Conservation (phyloP, 2,113 vertebrate genomes). For the Gavia stellata region DNA sequence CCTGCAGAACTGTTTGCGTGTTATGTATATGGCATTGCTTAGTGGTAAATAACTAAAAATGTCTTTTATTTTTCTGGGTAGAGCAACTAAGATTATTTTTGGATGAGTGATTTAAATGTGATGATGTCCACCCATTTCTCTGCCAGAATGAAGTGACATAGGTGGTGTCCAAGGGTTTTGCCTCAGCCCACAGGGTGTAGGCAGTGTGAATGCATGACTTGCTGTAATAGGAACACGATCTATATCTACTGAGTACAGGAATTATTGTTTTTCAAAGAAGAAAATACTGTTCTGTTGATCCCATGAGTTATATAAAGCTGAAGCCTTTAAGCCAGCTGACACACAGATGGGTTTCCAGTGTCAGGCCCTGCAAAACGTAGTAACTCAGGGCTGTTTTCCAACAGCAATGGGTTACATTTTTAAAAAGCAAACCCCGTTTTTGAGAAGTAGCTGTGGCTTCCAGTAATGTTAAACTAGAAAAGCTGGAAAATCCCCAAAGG, state of each 20-base stretch:
- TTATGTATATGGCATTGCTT: neutral
- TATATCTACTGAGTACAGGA: neutral
- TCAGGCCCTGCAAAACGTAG: neutral
- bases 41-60: conserved; percentile 33
- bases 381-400: neutral
- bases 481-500: neutral
- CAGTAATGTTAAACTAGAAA: neutral
- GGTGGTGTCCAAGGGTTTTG: conserved; percentile 32
- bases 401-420: neutral
- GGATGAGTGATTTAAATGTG: conserved; percentile 2
- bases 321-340: neutral
- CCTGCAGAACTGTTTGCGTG: neutral
- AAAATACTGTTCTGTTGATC: neutral
- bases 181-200: conserved; percentile 17
- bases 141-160: neutral
- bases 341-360: neutral
- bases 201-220: conserved; percentile 22
- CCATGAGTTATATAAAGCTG: neutral
- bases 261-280: neutral
- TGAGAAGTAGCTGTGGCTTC: neutral
- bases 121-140: neutral
- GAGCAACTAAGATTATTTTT: neutral
- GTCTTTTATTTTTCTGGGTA: neutral
- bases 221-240: neutral
- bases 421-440: neutral